A percentile compares a stretch with the other conserved stretches of the same genome.
Evolutionary conservation across 2,797 vertebrate species (phyloP).

Genomic region (Sebastes paucispinis): DNA sequence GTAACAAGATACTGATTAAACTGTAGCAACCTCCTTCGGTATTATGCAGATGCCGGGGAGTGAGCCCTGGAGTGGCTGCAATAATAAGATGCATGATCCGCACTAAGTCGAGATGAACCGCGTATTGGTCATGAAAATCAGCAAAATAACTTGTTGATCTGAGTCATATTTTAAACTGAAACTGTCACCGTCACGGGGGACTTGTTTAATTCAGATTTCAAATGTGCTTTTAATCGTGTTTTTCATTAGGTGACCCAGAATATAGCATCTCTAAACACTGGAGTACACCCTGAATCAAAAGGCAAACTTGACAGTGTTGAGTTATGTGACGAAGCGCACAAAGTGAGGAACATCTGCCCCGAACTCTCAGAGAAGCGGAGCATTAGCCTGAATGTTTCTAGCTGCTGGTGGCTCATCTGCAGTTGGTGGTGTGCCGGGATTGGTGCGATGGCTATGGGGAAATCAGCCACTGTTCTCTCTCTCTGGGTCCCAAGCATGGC

Average conservation of each 20-base stretch:
- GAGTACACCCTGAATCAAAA: slow-evolving; percentile 61
- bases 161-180: slow-evolving; percentile 40
- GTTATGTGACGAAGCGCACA: slow-evolving; percentile 71
- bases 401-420: slow-evolving; percentile 85
- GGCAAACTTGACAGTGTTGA: slow-evolving; percentile 74
- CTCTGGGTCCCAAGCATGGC: slow-evolving; percentile 83
- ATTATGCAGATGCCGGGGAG: slow-evolving; percentile 79
- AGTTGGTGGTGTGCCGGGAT: slow-evolving; percentile 84
- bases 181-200: not conserved
- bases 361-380: slow-evolving; percentile 82
- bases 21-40: slow-evolving; percentile 81
- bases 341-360: slow-evolving; percentile 82
- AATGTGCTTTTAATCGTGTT: slow-evolving; percentile 32
- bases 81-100: slow-evolving; percentile 78
- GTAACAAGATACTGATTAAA: slow-evolving; percentile 84
- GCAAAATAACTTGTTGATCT: slow-evolving; percentile 68
- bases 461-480: slow-evolving; percentile 85
- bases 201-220: slow-evolving; percentile 33
- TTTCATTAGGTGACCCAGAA: slow-evolving; percentile 48
- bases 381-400: slow-evolving; percentile 83
- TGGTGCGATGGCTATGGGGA: slow-evolving; percentile 83
- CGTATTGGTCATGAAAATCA: slow-evolving; percentile 48
- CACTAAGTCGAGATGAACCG: slow-evolving; percentile 64
- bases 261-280: slow-evolving; percentile 19
- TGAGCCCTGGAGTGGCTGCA: slow-evolving; percentile 73